These are phyloP conservation scores for Hydrozoanthus tunicans DNA, from an alignment of 64 coral and sea anemone species.

Conservation along the genomic window DNA sequence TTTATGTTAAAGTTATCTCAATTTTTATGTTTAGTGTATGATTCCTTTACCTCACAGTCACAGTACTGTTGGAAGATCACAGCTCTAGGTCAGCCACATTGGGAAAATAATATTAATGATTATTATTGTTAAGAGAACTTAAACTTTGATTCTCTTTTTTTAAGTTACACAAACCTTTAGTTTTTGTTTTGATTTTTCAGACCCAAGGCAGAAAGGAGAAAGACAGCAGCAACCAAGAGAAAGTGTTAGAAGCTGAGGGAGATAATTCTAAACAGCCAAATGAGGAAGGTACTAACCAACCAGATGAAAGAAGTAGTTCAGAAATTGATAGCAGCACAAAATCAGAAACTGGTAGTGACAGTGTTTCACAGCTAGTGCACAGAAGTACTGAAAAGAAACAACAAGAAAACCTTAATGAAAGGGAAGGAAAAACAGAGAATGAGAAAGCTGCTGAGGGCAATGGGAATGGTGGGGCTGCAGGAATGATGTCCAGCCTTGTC, in stretches of 20 bases:
- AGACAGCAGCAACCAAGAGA: background rate
- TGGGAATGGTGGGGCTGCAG: conserved; percentile 44
- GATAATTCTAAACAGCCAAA: background rate
- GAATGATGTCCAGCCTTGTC: conserved; percentile 52
- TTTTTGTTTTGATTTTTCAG: background rate
- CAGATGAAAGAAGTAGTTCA: background rate
- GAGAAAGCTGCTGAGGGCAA: background rate
- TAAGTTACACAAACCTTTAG: too few species aligned
- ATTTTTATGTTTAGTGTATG: too few species aligned
- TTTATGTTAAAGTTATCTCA: too few species aligned
- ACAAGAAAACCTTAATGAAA: background rate
- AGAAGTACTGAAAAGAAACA: conserved; percentile 25
- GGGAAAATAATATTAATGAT: too few species aligned
- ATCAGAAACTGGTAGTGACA: conserved; percentile 26
- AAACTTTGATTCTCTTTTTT: too few species aligned
- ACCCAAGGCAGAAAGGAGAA: conserved; percentile 29
- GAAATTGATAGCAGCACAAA: background rate
- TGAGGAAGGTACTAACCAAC: background rate
- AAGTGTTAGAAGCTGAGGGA: background rate
- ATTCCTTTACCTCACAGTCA: too few species aligned
- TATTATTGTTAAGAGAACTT: too few species aligned
- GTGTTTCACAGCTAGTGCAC: background rate
- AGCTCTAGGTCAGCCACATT: too few species aligned
- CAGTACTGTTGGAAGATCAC: too few species aligned
- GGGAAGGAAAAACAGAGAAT: conserved; percentile 7